Conservation (phyloP, 2,113 vertebrate species). For the Suncus etruscus region DNA sequence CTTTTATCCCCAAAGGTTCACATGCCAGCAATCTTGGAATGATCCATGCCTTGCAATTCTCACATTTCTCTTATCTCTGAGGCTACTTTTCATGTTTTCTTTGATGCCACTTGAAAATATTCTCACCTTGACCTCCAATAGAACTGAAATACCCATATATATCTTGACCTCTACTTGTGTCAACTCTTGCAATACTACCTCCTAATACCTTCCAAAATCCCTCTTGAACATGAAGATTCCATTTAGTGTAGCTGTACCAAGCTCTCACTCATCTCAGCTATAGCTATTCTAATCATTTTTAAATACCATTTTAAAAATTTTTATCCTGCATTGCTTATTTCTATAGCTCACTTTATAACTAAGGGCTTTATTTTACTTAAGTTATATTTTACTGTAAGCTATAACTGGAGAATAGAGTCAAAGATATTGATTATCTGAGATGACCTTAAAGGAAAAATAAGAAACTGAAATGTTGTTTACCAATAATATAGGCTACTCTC, state of each 20-base stretch:
- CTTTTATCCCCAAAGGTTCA: constrained; percentile 63
- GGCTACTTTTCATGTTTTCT: constrained; percentile 57
- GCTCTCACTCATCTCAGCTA: constrained; percentile 28
- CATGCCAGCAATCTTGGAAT: constrained; percentile 59
- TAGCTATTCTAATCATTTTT: constrained; percentile 51
- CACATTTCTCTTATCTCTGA: constrained; percentile 71
- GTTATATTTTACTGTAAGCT: neutral
- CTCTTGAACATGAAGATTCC: constrained; percentile 59
- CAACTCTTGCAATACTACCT: constrained; percentile 47
- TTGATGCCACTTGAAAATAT: constrained; percentile 69
- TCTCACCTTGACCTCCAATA: constrained; percentile 57
- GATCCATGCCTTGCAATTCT: constrained; percentile 62
- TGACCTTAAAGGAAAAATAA: neutral
- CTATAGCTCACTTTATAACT: constrained; percentile 20
- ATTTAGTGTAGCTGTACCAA: constrained; percentile 12
- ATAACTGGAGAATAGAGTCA: constrained; percentile 27
- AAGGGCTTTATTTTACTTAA: constrained; percentile 23
- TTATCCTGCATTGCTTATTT: constrained; percentile 17
- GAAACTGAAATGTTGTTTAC: constrained; percentile 25
- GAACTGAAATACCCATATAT: constrained; percentile 68
- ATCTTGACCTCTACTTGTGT: constrained; percentile 64
- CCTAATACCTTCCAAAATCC: constrained; percentile 66
- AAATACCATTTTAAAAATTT: constrained; percentile 11
- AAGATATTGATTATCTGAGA: constrained; percentile 1
- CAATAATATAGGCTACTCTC: neutral